phyloP scores from a whole-genome alignment of 2,113 vertebrate genomes.

The Heptranchias perlo region DNA sequence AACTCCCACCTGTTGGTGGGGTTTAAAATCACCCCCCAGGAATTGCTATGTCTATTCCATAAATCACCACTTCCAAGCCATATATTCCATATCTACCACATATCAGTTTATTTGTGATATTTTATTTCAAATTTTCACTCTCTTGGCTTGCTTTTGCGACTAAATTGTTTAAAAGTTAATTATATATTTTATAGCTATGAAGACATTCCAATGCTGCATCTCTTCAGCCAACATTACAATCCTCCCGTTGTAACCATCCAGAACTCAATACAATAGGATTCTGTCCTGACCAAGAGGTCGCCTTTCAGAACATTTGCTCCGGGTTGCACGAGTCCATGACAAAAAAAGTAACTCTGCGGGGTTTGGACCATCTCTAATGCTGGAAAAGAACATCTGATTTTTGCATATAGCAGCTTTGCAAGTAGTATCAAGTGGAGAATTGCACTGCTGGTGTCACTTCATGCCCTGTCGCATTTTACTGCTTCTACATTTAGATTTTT shows the following conservation, averaged over 20 bases:
- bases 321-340: slow-evolving; percentile 52
- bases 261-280: neutral
- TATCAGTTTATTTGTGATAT: neutral
- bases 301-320: slow-evolving; percentile 58
- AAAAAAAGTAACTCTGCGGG: slow-evolving; percentile 44
- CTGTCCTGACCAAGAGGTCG: slow-evolving; percentile 59
- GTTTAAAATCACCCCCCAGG: no score
- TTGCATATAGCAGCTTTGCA: neutral
- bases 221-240: neutral
- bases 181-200: neutral
- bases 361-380: no score
- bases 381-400: no score
- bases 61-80: neutral
- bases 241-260: neutral
- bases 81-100: neutral
- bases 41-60: neutral
- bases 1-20: no score
- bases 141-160: neutral
- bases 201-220: neutral
- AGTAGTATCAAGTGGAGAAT: neutral
- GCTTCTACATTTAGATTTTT: neutral
- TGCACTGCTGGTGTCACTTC: no score
- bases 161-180: neutral
- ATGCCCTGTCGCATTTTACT: neutral
- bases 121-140: neutral